These are phyloP conservation scores for Phortica okadai DNA, from an alignment of 2,888 invertebrate species.

Conservation along the genomic window DNA sequence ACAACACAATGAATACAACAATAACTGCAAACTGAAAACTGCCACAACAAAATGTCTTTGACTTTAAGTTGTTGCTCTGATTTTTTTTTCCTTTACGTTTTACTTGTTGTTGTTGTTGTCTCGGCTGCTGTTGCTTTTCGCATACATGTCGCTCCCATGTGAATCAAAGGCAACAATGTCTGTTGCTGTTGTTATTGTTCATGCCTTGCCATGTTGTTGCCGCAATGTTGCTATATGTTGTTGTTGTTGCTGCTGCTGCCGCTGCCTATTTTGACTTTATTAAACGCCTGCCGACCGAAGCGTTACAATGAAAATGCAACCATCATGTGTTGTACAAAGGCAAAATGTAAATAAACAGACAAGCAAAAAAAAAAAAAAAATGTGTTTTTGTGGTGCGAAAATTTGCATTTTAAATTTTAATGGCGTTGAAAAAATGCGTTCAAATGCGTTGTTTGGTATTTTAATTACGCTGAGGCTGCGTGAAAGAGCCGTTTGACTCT, in stretches of 20 bases:
- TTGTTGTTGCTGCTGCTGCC: not conserved
- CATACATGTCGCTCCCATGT: conserved; percentile 33
- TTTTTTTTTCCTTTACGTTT: conserved; percentile 3
- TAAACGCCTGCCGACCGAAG: conserved; percentile 15
- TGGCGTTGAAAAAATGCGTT: conserved; percentile 21
- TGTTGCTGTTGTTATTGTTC: not conserved
- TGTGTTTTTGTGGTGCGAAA: conserved; percentile 17
- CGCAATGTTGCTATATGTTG: conserved; percentile 4
- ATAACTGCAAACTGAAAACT: not conserved
- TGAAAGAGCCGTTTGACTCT: no score
- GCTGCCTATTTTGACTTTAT: conserved; percentile 17
- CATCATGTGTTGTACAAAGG: not conserved
- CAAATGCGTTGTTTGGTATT: conserved; percentile 15
- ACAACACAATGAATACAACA: not conserved
- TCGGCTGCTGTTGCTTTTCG: not conserved
- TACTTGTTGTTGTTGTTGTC: conserved; percentile 16
- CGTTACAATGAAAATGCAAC: conserved; percentile 14
- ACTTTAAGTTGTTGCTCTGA: conserved; percentile 29
- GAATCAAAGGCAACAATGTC: conserved; percentile 9
- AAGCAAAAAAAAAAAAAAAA: not conserved
- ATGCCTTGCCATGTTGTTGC: conserved; percentile 1
- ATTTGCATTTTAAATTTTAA: conserved; percentile 32
- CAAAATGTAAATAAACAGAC: not conserved
- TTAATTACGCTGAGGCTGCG: conserved; percentile 1
- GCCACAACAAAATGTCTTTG: conserved; percentile 26